These are phyloP conservation scores for Perognathus longimembris DNA, from an alignment of 2,113 vertebrate species.

Conservation along the genomic window DNA sequence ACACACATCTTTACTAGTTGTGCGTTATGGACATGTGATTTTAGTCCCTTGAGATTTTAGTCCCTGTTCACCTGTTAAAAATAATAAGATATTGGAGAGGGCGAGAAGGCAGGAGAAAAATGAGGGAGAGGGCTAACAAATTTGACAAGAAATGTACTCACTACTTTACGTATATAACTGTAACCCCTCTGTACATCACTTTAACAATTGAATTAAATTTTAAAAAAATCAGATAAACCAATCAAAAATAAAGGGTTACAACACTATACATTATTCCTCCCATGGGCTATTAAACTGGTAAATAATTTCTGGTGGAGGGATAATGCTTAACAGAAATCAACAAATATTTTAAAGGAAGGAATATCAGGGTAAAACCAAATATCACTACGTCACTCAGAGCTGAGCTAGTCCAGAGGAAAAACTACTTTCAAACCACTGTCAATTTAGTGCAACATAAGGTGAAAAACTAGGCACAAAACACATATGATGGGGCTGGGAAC, in stretches of 20 bases:
- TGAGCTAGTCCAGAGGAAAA: not conserved
- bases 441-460: not conserved
- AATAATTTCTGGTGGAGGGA: not conserved
- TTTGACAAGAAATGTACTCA: too few species aligned
- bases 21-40: not conserved
- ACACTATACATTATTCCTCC: not conserved
- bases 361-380: not conserved
- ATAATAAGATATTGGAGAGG: not conserved
- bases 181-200: too few species aligned
- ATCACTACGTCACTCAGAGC: not conserved
- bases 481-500: too few species aligned
- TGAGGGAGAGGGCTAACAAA: too few species aligned
- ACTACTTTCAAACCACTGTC: not conserved
- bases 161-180: too few species aligned
- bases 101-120: too few species aligned
- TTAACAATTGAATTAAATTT: too few species aligned
- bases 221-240: constrained; percentile 11
- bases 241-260: not conserved
- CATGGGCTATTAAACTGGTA: not conserved
- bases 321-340: not conserved
- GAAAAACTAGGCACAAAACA: not conserved
- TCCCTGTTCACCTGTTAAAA: constrained; percentile 23
- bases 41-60: not conserved
- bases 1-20: not conserved
- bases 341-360: not conserved